Base-by-base conservation (phyloP, 2,888 invertebrate genomes). In the Diadegma fenestrale region DNA sequence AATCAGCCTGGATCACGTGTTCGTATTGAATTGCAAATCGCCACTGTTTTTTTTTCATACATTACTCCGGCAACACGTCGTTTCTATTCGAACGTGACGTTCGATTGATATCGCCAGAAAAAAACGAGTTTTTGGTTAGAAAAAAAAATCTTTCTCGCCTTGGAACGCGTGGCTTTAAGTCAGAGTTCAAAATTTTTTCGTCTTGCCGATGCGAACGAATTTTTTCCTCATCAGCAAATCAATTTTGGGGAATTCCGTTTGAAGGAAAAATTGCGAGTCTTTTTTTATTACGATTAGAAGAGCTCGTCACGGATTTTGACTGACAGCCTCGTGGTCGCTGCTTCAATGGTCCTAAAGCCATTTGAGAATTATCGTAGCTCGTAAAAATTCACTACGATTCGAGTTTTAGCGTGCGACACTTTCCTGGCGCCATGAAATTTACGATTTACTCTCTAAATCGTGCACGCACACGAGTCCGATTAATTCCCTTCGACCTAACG, bases 401-500 rank as follows among this genome's bases (percentile, higher is more conserved):
- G 71, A 75, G 64, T 64, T 71, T 45, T 63, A n/a, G 69, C 45
- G 54, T n/a, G n/a, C 33, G 3, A 19, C 48, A 58, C 51, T 51
- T 79, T 14, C 26, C 48, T 30, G 79, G 68, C 79, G 75, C 69
- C 69, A 33, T 51, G 69, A n/a, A 33, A 33, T 43, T 78, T 82
- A 77, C 76, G 79, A 82, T 78, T 73, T 78, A 73, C 41, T 61
- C 37, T 5, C 22, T 14, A 17, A 43, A 41, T 78, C 66, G 58
- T 48, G 22, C 66, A 6, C 66, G 22, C 66, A 6, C 66, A 48
- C 71, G 45, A 58, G 54, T 71, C 19, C 37, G 63, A 37, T 75
- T 75, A 41, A 75, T 54, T 83, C 63, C 63, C 63, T 33, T 77
- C 64, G 63, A 19, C 2, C 54, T n/a, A 14, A 30, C 48, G 30